Percentiles rank a stretch among this genome's conserved stretches.
phyloP scores from a whole-genome alignment of 2,888 invertebrate species.

The Latrodectus elegans region DNA sequence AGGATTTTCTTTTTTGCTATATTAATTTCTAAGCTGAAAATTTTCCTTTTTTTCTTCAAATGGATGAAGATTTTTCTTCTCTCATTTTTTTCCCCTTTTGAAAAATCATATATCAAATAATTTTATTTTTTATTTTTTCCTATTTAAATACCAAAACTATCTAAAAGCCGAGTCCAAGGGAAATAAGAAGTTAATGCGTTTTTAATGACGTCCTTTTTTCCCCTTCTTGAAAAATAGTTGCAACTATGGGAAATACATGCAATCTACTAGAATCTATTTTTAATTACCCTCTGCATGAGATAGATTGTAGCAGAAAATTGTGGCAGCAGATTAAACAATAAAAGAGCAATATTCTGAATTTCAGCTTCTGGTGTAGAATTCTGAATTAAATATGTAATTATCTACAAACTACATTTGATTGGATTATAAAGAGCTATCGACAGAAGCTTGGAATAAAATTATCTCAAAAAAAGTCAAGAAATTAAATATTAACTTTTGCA shows the following conservation, averaged over 20 bases:
- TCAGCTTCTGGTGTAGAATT: too few species aligned
- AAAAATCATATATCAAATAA: neutral
- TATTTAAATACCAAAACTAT: neutral
- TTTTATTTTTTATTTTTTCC: neutral
- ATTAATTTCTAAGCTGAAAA: too few species aligned
- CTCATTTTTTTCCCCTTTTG: neutral
- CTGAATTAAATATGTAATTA: too few species aligned
- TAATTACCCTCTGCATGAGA: neutral
- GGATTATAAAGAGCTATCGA: too few species aligned
- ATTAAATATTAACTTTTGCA: too few species aligned
- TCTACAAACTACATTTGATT: too few species aligned
- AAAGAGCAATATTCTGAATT: too few species aligned
- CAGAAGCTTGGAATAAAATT: too few species aligned
- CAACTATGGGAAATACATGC: neutral
- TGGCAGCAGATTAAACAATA: neutral
- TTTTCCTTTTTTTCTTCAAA: too few species aligned
- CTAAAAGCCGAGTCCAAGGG: neutral
- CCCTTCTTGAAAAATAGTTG: neutral
- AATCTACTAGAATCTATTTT: neutral
- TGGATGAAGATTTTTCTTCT: neutral
- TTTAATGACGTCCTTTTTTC: constrained; percentile 20
- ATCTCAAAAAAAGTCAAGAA: too few species aligned
- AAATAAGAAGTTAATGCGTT: constrained; percentile 29
- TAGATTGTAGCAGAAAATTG: neutral
- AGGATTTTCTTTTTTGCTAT: too few species aligned